Percentiles rank a stretch among this genome's conserved stretches.
phyloP scores from a whole-genome alignment of 2,797 vertebrate species.

The Onychomys torridus region DNA sequence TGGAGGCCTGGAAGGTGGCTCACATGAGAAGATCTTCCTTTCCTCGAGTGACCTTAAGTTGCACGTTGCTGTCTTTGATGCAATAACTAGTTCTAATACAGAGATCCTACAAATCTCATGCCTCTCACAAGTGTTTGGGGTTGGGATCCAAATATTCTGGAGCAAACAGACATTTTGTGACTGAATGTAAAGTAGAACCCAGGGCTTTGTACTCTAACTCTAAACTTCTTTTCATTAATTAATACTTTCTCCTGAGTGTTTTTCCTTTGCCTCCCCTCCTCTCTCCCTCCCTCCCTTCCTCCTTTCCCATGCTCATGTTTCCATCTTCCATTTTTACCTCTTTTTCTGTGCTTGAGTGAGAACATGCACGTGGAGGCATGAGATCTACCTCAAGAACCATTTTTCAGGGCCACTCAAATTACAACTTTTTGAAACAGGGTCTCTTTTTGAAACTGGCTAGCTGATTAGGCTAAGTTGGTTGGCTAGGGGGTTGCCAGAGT shows the following conservation, averaged over 20 bases:
- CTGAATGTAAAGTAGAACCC: not conserved
- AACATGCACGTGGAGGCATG: not conserved
- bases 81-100: not conserved
- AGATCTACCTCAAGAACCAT: not conserved
- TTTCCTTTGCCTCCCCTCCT: not conserved
- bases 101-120: not conserved
- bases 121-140: not conserved
- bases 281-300: accelerated
- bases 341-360: not conserved
- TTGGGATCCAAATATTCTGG: not conserved
- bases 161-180: not conserved
- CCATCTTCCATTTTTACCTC: not conserved
- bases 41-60: not conserved
- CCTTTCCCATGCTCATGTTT: not conserved
- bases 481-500: too few relatives aligned
- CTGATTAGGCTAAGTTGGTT: not conserved
- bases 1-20: not conserved
- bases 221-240: not conserved
- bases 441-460: not conserved
- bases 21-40: not conserved
- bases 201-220: not conserved
- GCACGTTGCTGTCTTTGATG: not conserved
- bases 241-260: not conserved
- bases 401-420: not conserved
- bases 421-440: not conserved